Conservation (phyloP, 1,140 invertebrate species). For the Mycetomoellerius zeteki region DNA sequence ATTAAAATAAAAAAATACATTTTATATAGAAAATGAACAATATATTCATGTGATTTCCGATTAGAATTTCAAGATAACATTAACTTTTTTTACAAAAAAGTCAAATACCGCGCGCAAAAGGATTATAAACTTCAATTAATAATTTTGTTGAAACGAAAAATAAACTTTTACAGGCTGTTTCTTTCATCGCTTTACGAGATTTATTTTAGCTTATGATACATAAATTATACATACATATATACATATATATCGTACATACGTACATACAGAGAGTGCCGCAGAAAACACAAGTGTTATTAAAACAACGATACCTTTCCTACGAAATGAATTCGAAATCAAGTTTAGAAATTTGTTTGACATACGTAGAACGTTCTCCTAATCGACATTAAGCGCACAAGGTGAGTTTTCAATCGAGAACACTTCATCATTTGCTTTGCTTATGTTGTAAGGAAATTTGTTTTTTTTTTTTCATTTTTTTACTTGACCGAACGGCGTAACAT, state of each 20-base stretch:
- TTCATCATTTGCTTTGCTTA: neutral
- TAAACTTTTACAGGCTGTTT: neutral
- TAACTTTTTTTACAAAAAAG: no score
- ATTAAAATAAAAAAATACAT: no score
- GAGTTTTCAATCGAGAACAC: neutral
- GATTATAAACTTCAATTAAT: no score
- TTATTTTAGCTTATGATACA: slow-evolving; percentile 76
- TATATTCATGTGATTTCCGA: no score
- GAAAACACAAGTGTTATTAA: neutral
- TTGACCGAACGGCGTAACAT: neutral
- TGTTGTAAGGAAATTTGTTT: neutral
- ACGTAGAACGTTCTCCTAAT: slow-evolving; percentile 14
- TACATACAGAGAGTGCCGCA: slow-evolving; percentile 38
- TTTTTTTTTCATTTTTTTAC: neutral
- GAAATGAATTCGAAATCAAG: slow-evolving; percentile 5
- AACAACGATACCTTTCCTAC: neutral
- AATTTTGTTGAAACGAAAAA: neutral
- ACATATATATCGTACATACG: slow-evolving; percentile 49
- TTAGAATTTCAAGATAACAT: no score
- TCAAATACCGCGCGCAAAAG: no score
- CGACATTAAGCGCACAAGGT: neutral
- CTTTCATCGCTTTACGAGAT: slow-evolving; percentile 39
- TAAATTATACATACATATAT: slow-evolving; percentile 74
- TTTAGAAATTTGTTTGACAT: neutral
- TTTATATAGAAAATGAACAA: no score